Evolutionary conservation across 1,140 invertebrate genomes (phyloP), one percentile per base, ranked within the genome.

Genomic region (Sitodiplosis mosellana): DNA sequence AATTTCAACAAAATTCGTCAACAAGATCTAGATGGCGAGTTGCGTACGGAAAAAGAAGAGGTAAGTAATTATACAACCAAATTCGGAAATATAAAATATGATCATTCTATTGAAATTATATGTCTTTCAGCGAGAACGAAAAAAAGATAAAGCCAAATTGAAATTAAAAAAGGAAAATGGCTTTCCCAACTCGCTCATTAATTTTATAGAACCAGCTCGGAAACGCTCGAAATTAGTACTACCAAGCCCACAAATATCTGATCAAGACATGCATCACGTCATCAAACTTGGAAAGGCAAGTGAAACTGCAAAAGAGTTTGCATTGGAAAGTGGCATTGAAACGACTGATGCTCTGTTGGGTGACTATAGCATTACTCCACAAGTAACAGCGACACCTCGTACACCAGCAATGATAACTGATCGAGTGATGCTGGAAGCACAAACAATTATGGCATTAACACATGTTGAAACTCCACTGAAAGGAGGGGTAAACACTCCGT

Each of bases 401-500:
- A 95, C 91, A 2, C 88, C 91, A 1, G 81, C 86, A 2, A 75
- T 75, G 38, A 69, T 64, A 60, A 83, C 70, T 38, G 85, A 89
- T 56, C 59, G 76, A 49, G 78, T 83, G 48, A 69, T 90, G 51
- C 78, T 94, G 76, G 94, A 98, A 69, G 93, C 94, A 0, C 92
- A 98, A 64, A 97, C 98, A 65, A 85, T 99, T 48, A 95, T 99
- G 85, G 94, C 94, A 4, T 64, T 99, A 6, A 90, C 87, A 0
- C 91, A 98, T 61, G 91, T 94, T 1, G 94, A 99, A 56, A 99
- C 95, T 0, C 95, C 95, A 11, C 65, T 99, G 1, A 97, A 97
- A 66, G 86, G 95, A 40, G 95, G 94, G 0, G 56, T 91, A 3
- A 99, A 99, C 62, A 96, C 93, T 1, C 87, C 90, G 0, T 63